Percentiles rank a stretch among this genome's conserved stretches.
phyloP scores from a whole-genome alignment of 1,140 invertebrate genomes.

The Zaprionus capensis region DNA sequence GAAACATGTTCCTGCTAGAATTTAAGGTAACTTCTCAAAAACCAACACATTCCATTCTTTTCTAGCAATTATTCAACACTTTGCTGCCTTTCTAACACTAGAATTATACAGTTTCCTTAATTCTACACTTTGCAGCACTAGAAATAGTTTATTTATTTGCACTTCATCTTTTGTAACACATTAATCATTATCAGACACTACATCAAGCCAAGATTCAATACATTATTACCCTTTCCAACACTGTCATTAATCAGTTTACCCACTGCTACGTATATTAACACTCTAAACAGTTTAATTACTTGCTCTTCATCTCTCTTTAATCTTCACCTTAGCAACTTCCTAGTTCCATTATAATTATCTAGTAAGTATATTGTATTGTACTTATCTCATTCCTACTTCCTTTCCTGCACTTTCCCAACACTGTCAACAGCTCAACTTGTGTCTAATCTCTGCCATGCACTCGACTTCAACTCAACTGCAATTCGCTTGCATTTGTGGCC shows the following conservation, averaged over 20 bases:
- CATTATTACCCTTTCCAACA: background rate
- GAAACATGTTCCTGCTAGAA: background rate
- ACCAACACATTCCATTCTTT: too few relatives aligned
- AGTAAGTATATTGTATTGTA: background rate
- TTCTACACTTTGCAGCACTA: too few relatives aligned
- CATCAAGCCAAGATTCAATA: background rate
- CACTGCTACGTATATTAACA: background rate
- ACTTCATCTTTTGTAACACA: too few relatives aligned
- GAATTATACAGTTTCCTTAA: too few relatives aligned
- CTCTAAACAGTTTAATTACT: background rate
- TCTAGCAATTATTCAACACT: too few relatives aligned
- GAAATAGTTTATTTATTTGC: too few relatives aligned
- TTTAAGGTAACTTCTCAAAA: too few relatives aligned
- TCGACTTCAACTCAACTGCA: slow-evolving; percentile 25
- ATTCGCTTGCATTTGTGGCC: slow-evolving; percentile 53
- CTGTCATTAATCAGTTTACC: background rate
- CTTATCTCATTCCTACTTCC: background rate
- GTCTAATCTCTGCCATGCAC: slow-evolving; percentile 41
- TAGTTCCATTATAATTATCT: background rate
- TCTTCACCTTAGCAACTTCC: background rate
- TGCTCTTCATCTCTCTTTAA: background rate
- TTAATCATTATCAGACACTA: too few relatives aligned
- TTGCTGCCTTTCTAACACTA: too few relatives aligned
- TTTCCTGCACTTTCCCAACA: background rate
- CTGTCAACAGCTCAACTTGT: background rate